Evolutionary conservation across 2,797 vertebrate genomes (phyloP).

Genomic region (Pseudochaenichthys georgianus): DNA sequence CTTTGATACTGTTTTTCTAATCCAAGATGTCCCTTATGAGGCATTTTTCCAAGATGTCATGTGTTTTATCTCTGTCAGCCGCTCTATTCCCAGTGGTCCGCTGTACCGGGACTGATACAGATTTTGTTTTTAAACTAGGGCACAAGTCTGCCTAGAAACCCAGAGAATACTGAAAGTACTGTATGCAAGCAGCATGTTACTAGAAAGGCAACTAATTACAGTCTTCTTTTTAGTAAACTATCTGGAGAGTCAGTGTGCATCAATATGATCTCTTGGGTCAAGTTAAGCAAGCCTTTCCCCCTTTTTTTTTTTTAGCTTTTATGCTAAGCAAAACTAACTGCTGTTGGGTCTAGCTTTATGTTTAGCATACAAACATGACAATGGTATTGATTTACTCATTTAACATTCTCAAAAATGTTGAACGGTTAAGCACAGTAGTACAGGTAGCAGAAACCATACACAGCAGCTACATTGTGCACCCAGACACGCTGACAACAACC

Average conservation of each 20-base stretch:
- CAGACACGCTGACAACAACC: neutral
- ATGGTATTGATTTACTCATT: neutral
- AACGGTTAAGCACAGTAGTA: neutral
- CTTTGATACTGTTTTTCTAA: slow-evolving; percentile 61
- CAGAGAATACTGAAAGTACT: slow-evolving; percentile 20
- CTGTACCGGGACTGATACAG: slow-evolving; percentile 49
- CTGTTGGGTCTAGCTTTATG: neutral
- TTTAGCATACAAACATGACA: slow-evolving; percentile 2
- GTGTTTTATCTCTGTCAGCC: slow-evolving; percentile 62
- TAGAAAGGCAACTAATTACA: slow-evolving; percentile 2
- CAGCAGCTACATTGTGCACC: neutral
- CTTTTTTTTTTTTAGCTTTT: neutral
- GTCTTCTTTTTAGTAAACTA: neutral
- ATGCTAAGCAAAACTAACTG: neutral
- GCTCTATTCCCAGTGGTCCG: slow-evolving; percentile 57
- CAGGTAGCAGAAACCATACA: neutral
- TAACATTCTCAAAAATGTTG: neutral
- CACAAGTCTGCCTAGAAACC: slow-evolving; percentile 54
- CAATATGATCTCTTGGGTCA: neutral
- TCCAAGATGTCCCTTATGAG: slow-evolving; percentile 55
- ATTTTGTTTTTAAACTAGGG: slow-evolving; percentile 68
- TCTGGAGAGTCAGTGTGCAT: slow-evolving; percentile 16
- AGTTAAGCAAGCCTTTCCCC: no score
- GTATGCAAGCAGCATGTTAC: slow-evolving; percentile 24
- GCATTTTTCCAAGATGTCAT: slow-evolving; percentile 63